phyloP scores from a whole-genome alignment of 2,888 invertebrate genomes.

The Agriopis leucophaearia region DNA sequence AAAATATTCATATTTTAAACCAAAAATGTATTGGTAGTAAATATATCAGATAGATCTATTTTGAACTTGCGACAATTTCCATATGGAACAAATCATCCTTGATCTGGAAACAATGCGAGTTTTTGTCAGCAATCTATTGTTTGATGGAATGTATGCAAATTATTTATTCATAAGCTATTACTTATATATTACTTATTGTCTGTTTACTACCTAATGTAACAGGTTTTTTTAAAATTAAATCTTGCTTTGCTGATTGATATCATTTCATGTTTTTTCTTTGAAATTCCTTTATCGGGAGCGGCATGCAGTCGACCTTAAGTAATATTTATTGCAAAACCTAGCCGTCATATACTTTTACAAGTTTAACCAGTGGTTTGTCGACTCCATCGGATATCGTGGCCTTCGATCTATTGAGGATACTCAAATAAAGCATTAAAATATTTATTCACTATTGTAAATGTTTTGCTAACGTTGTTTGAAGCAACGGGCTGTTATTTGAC shows the following conservation, averaged over 20 bases:
- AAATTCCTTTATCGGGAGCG: conserved; percentile 44
- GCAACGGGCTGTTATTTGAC: conserved; percentile 4
- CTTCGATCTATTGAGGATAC: conserved; percentile 23
- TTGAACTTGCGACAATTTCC: not conserved
- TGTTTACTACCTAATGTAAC: conserved; percentile 3
- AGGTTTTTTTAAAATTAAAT: conserved; percentile 19
- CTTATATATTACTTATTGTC: not conserved
- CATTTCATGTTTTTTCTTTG: conserved; percentile 30
- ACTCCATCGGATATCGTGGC: conserved; percentile 24
- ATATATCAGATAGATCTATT: not conserved
- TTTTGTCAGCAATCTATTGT: conserved; percentile 18
- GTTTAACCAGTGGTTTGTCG: conserved; percentile 8
- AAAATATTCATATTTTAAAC: not conserved
- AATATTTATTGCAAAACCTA: conserved; percentile 42
- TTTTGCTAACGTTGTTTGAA: conserved; percentile 1
- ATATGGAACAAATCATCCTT: conserved; percentile 12
- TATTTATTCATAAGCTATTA: not conserved
- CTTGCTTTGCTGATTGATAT: conserved; percentile 20
- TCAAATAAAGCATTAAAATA: conserved; percentile 16
- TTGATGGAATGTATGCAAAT: conserved; percentile 16
- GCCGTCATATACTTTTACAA: conserved; percentile 19
- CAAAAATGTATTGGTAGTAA: not conserved
- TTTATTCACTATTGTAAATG: conserved; percentile 15
- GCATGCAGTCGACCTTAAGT: conserved; percentile 42
- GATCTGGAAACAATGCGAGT: conserved; percentile 7